Percentiles rank a stretch among this genome's conserved stretches.
Conservation (phyloP, 1,140 invertebrate genomes). For the Trichonephila clavata region DNA sequence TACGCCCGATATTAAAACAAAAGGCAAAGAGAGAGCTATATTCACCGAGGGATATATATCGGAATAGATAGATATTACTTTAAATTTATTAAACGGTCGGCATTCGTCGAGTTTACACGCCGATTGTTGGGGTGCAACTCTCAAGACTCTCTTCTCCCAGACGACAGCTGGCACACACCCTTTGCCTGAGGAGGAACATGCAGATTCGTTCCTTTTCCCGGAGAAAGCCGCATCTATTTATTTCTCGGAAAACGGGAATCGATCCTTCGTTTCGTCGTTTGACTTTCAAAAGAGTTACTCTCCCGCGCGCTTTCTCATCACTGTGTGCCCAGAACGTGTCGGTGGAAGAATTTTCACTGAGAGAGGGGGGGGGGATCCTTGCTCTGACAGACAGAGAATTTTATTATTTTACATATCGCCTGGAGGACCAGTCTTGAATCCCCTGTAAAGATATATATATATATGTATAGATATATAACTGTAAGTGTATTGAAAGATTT, state of each 20-base stretch:
- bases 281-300: slow-evolving; percentile 70
- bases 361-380: background rate
- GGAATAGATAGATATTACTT: slow-evolving; percentile 69
- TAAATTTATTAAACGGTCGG: slow-evolving; percentile 76
- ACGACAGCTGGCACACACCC: slow-evolving; percentile 36
- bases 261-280: slow-evolving; percentile 55
- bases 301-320: background rate
- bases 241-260: slow-evolving; percentile 55
- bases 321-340: background rate
- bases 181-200: slow-evolving; percentile 55
- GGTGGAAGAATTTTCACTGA: background rate
- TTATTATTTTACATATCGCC: slow-evolving; percentile 75
- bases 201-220: slow-evolving; percentile 65
- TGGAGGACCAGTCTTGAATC: background rate
- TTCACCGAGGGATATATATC: slow-evolving; percentile 56
- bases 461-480: slow-evolving; percentile 81
- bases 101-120: slow-evolving; percentile 74
- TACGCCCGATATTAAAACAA: slow-evolving; percentile 72
- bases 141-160: slow-evolving; percentile 22
- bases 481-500: slow-evolving; percentile 38
- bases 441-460: slow-evolving; percentile 21
- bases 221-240: slow-evolving; percentile 67
- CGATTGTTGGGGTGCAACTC: slow-evolving; percentile 65
- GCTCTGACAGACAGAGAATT: slow-evolving; percentile 63
- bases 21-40: slow-evolving; percentile 9